These are phyloP conservation scores for Eupsittula cactorum DNA, from an alignment of 2,113 vertebrate genomes.

Conservation along the genomic window DNA sequence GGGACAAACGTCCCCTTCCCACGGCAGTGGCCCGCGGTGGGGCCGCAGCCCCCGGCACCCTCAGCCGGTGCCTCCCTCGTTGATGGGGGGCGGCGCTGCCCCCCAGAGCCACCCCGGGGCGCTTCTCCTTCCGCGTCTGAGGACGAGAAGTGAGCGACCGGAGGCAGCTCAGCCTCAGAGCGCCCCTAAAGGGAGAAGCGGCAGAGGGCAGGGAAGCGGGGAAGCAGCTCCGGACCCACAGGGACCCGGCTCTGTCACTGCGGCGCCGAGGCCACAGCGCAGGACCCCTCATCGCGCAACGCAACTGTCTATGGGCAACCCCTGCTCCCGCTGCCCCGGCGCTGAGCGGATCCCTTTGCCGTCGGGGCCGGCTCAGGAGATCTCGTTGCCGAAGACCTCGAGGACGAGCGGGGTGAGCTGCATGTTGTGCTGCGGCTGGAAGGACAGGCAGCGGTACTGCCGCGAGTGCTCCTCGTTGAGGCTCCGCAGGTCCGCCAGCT, in stretches of 20 bases:
- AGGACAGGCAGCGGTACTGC: slow-evolving; percentile 93
- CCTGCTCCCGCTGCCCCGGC: neutral
- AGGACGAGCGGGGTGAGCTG: slow-evolving; percentile 95
- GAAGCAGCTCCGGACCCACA: neutral
- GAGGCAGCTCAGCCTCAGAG: neutral
- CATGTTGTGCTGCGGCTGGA: slow-evolving; percentile 91
- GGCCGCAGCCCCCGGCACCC: rapidly evolving
- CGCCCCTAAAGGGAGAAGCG: neutral
- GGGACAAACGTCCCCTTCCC: neutral
- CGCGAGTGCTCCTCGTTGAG: slow-evolving; percentile 97
- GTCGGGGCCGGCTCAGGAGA: slow-evolving; percentile 76
- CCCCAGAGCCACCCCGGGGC: rapidly evolving
- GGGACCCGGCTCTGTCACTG: neutral
- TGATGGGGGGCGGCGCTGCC: neutral
- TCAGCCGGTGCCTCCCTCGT: neutral
- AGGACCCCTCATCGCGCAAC: neutral
- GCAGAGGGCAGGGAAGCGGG: rapidly evolving
- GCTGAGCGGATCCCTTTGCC: neutral
- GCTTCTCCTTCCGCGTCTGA: neutral
- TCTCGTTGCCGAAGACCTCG: slow-evolving; percentile 94
- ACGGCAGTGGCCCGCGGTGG: rapidly evolving
- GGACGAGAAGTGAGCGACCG: neutral
- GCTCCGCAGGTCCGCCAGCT: slow-evolving; percentile 91
- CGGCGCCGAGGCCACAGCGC: neutral
- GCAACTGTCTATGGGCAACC: neutral